Percentiles rank a stretch among this genome's conserved stretches.
Evolutionary conservation across 2,797 vertebrate species (phyloP).

Genomic region (Sebastes taczanowskii): DNA sequence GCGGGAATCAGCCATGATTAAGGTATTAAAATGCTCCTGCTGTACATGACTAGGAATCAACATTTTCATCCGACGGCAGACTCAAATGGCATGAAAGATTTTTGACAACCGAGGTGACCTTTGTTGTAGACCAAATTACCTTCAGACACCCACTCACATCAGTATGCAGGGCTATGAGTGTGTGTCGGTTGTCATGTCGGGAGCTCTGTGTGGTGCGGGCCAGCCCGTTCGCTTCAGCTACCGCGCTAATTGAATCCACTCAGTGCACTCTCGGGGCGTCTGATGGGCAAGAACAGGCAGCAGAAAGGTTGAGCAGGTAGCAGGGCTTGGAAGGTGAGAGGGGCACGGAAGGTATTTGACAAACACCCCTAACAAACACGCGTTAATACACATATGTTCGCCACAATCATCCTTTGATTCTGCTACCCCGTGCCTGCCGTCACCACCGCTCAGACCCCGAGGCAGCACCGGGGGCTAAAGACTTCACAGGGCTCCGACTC

Average conservation of each 20-base stretch:
- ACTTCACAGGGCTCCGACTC: slow-evolving; percentile 61
- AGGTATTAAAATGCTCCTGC: not conserved
- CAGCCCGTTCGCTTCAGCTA: not conserved
- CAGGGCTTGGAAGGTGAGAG: not conserved
- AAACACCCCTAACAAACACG: slow-evolving; percentile 19
- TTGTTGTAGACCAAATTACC: slow-evolving; percentile 11
- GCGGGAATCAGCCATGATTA: not conserved
- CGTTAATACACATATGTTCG: slow-evolving; percentile 56
- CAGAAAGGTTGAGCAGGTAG: slow-evolving; percentile 2
- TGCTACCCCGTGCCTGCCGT: slow-evolving; percentile 35
- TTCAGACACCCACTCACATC: not conserved
- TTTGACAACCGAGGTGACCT: slow-evolving; percentile 26
- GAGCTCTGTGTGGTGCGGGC: slow-evolving; percentile 3
- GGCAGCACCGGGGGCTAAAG: slow-evolving; percentile 65
- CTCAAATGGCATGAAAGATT: not conserved
- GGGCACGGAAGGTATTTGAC: slow-evolving; percentile 7
- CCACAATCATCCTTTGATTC: slow-evolving; percentile 58
- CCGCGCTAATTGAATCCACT: slow-evolving; percentile 32
- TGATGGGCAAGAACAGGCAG: slow-evolving; percentile 19
- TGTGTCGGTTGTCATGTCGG: slow-evolving; percentile 3
- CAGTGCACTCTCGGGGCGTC: not conserved
- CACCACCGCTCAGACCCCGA: slow-evolving; percentile 51
- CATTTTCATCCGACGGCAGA: not conserved
- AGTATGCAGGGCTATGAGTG: slow-evolving; percentile 4
- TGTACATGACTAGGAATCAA: not conserved